These are phyloP conservation scores for Vanessa atalanta DNA, from an alignment of 1,140 invertebrate species.

Conservation along the genomic window DNA sequence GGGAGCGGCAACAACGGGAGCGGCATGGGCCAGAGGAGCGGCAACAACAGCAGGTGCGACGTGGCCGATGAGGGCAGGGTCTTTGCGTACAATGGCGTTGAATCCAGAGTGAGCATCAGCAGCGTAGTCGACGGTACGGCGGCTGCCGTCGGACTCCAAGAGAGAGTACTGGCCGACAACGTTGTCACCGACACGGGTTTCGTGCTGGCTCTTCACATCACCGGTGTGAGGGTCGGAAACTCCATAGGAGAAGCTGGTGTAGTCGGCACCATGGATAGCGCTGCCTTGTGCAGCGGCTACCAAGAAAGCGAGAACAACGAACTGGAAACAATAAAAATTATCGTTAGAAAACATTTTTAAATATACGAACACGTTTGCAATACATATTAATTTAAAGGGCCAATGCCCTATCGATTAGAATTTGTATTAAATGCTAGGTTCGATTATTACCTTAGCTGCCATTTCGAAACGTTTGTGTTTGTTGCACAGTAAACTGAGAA, in stretches of 20 bases:
- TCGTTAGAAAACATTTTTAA: not conserved
- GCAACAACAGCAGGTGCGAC: conserved; percentile 44
- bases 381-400: conserved; percentile 7
- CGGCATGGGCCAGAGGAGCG: conserved; percentile 50
- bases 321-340: conserved; percentile 48
- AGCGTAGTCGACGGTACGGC: conserved; percentile 78
- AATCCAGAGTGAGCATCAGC: conserved; percentile 62
- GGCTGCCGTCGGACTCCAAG: conserved; percentile 77
- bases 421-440: conserved; percentile 27
- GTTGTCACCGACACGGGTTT: conserved; percentile 80
- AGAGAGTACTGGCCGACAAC: conserved; percentile 81
- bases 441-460: conserved; percentile 72
- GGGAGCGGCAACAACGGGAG: conserved; percentile 43
- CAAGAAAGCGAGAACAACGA: conserved; percentile 65
- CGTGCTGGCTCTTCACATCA: conserved; percentile 78
- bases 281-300: conserved; percentile 66
- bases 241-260: conserved; percentile 75
- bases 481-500: conserved; percentile 75
- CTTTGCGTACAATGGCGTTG: conserved; percentile 51
- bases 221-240: conserved; percentile 80
- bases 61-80: conserved; percentile 48
- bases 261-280: conserved; percentile 59
- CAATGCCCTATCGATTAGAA: conserved; percentile 8
- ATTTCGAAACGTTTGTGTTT: conserved; percentile 69
- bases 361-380: not conserved